phyloP scores from a whole-genome alignment of 1,140 invertebrate genomes.

The Psix sp. region DNA sequence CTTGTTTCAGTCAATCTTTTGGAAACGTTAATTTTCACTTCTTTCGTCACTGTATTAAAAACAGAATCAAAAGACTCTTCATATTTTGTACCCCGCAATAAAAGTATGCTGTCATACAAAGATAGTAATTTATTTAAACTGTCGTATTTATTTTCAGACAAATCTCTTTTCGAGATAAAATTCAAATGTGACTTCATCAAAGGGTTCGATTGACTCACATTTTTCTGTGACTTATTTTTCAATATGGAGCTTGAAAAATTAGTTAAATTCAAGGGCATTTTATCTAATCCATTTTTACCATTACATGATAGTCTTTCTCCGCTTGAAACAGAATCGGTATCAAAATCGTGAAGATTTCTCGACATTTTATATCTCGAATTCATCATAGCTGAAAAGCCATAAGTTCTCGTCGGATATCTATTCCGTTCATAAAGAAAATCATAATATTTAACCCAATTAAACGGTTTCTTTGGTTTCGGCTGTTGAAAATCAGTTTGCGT shows the following conservation, averaged over 20 bases:
- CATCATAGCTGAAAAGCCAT: constrained; percentile 1
- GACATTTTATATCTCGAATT: constrained; percentile 5
- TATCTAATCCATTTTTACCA: too few species aligned
- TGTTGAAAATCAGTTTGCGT: constrained; percentile 61
- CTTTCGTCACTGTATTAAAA: constrained; percentile 18
- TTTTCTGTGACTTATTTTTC: background rate
- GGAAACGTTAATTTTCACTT: constrained; percentile 34
- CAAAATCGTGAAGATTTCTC: background rate
- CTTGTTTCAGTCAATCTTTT: constrained; percentile 23
- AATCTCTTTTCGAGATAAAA: too few species aligned
- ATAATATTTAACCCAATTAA: constrained; percentile 8
- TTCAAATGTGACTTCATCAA: too few species aligned
- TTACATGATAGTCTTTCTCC: too few species aligned
- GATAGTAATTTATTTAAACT: constrained; percentile 6
- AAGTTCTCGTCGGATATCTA: constrained; percentile 5
- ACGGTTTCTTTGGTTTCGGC: constrained; percentile 6
- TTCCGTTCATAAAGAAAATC: constrained; percentile 11
- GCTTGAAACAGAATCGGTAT: background rate
- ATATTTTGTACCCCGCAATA: constrained; percentile 9
- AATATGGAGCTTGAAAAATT: too few species aligned
- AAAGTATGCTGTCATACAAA: constrained; percentile 10
- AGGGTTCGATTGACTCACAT: background rate
- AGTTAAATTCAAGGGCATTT: too few species aligned
- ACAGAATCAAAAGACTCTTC: constrained; percentile 16
- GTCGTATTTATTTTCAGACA: constrained; percentile 7